Evolutionary conservation across 2,113 vertebrate genomes (phyloP).

Genomic region (Syngnathus floridae): DNA sequence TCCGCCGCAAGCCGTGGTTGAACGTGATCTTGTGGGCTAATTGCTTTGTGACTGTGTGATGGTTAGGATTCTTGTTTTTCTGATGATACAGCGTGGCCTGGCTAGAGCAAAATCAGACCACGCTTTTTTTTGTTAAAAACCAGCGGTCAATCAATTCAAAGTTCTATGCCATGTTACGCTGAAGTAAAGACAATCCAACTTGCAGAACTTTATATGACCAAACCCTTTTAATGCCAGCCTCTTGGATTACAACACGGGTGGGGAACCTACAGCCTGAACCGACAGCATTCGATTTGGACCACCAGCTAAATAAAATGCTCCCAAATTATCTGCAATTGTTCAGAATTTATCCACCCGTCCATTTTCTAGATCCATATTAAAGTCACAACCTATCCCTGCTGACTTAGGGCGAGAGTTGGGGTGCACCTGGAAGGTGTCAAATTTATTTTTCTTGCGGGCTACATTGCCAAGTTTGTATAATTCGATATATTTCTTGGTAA

Average conservation of each 20-base stretch:
- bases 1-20: background rate
- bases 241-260: constrained; percentile 6
- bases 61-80: constrained; percentile 16
- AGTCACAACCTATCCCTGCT: background rate
- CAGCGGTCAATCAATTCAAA: constrained; percentile 47
- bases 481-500: background rate
- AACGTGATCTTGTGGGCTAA: constrained; percentile 29
- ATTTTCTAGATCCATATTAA: background rate
- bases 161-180: constrained; percentile 52
- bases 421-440: background rate
- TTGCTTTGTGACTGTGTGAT: constrained; percentile 20
- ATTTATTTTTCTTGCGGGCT: background rate
- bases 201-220: constrained; percentile 51
- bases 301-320: background rate
- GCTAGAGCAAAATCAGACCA: constrained; percentile 24
- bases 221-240: constrained; percentile 18
- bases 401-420: background rate
- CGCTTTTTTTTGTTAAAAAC: constrained; percentile 35
- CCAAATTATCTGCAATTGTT: background rate
- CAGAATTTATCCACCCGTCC: background rate
- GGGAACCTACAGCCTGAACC: background rate
- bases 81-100: constrained; percentile 15
- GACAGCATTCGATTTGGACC: background rate
- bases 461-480: background rate
- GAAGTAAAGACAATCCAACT: constrained; percentile 67